phyloP scores from a whole-genome alignment of 1,140 invertebrate genomes.

The Drepana arcuata region DNA sequence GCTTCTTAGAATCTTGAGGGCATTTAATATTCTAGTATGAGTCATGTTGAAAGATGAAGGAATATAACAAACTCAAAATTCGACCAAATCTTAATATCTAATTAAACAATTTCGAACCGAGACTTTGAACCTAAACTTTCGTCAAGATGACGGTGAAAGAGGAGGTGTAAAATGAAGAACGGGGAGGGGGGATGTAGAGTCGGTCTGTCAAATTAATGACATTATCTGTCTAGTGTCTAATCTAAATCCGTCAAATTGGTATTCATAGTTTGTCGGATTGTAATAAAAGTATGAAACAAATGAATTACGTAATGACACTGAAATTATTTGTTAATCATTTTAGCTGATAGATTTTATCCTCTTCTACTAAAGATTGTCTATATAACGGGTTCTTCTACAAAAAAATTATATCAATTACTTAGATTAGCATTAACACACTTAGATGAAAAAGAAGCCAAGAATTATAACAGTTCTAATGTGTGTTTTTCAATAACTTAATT shows the following conservation, averaged over 20 bases:
- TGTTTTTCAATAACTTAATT: too few relatives aligned
- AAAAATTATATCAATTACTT: too few relatives aligned
- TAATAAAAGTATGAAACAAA: too few relatives aligned
- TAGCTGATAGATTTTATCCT: too few relatives aligned
- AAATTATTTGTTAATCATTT: too few relatives aligned
- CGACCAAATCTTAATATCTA: slow-evolving; percentile 16
- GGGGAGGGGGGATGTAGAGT: neutral
- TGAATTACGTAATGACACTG: too few relatives aligned
- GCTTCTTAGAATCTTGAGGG: slow-evolving; percentile 46
- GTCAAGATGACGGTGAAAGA: slow-evolving; percentile 7
- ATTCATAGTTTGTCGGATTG: too few relatives aligned
- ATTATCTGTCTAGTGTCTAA: neutral
- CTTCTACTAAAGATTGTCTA: too few relatives aligned
- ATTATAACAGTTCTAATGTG: too few relatives aligned
- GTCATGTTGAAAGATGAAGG: slow-evolving; percentile 44
- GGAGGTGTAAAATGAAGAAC: slow-evolving; percentile 10
- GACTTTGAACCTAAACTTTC: slow-evolving; percentile 71
- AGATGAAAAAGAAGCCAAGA: too few relatives aligned
- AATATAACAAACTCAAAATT: slow-evolving; percentile 16
- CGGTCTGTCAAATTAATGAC: neutral
- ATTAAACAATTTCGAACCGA: slow-evolving; percentile 42
- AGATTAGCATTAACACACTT: too few relatives aligned
- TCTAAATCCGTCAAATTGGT: neutral
- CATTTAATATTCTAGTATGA: slow-evolving; percentile 55
- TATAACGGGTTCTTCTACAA: too few relatives aligned